Evolutionary conservation across 2,113 vertebrate genomes (phyloP).

Genomic region (Neopipo cinnamomea): DNA sequence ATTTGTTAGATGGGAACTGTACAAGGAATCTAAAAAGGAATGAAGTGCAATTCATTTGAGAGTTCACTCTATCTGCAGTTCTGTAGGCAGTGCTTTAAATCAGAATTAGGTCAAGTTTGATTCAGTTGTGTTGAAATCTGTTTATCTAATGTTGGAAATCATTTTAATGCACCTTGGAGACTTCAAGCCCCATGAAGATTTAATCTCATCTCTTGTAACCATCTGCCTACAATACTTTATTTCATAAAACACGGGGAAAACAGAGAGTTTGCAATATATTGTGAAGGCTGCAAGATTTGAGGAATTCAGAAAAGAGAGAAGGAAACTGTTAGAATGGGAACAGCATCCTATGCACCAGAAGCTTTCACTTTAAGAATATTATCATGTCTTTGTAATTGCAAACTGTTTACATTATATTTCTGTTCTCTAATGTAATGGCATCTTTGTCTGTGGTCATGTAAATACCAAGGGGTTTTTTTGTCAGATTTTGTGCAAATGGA

Average conservation of each 20-base stretch:
- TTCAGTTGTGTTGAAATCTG: background rate
- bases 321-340: background rate
- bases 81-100: background rate
- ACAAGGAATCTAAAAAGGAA: background rate
- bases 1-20: background rate
- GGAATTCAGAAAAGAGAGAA: background rate
- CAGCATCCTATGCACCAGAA: background rate
- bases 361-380: background rate
- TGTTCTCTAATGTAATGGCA: background rate
- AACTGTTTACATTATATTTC: background rate
- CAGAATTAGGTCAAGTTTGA: conserved; percentile 3
- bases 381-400: background rate
- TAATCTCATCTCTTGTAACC: background rate
- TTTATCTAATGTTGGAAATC: background rate
- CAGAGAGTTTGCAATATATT: background rate
- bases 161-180: background rate
- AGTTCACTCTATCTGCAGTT: background rate
- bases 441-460: background rate
- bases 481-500: background rate
- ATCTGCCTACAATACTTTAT: background rate
- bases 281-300: background rate
- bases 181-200: background rate
- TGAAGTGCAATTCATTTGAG: background rate
- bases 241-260: background rate
- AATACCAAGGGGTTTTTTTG: background rate